phyloP scores from a whole-genome alignment of 2,113 vertebrate species.

The Oreochromis niloticus region DNA sequence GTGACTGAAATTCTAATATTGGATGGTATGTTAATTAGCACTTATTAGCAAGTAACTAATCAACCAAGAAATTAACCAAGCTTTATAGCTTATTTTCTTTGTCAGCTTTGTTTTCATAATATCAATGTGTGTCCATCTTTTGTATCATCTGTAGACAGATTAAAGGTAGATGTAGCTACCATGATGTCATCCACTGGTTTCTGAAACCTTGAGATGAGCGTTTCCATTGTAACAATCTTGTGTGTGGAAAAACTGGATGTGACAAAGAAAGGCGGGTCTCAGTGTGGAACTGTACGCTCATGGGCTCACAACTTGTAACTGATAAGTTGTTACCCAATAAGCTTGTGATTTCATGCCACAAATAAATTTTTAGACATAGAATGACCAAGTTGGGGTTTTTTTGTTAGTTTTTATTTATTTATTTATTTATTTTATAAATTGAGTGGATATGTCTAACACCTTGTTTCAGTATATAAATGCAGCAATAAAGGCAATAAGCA shows the following conservation, averaged over 20 bases:
- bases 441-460: background rate
- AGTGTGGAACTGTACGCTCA: background rate
- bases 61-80: background rate
- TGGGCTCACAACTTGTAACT: background rate
- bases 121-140: background rate
- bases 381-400: background rate
- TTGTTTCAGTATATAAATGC: background rate
- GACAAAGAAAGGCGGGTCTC: background rate
- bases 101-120: background rate
- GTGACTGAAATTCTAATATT: background rate
- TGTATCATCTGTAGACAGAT: background rate
- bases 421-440: background rate
- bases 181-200: background rate
- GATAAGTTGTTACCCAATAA: background rate
- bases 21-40: background rate
- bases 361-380: background rate
- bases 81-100: background rate
- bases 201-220: background rate
- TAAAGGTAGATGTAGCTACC: background rate
- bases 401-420: background rate
- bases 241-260: accelerated
- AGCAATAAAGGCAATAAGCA: background rate
- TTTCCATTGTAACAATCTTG: background rate
- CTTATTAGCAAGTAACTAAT: background rate
- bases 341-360: background rate